phyloP scores from a whole-genome alignment of 2,888 invertebrate genomes.

The Incurvaria masculella region DNA sequence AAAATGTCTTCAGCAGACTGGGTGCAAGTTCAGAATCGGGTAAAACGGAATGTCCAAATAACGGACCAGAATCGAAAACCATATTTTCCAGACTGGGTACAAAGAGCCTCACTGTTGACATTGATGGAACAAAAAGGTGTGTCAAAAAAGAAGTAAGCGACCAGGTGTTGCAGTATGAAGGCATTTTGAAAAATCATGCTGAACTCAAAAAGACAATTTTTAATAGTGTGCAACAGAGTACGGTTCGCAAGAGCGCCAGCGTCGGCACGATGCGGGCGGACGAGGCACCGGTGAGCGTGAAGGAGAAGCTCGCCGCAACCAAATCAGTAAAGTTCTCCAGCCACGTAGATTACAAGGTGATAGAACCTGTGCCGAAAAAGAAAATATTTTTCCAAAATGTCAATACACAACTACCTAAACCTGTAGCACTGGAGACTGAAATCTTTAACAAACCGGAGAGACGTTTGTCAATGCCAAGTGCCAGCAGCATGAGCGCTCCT shows the following conservation, averaged over 20 bases:
- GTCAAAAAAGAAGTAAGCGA: slow-evolving; percentile 25
- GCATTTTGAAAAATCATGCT: slow-evolving; percentile 34
- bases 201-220: slow-evolving; percentile 31
- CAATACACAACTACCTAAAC: not conserved
- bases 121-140: slow-evolving; percentile 6
- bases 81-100: slow-evolving; percentile 40
- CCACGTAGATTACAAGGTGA: slow-evolving; percentile 44
- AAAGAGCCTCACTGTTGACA: slow-evolving; percentile 20
- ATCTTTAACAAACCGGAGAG: slow-evolving; percentile 48
- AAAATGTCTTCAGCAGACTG: slow-evolving; percentile 43
- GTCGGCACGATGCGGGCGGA: slow-evolving; percentile 45
- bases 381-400: not conserved
- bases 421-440: slow-evolving; percentile 10
- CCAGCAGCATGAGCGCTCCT: slow-evolving; percentile 20
- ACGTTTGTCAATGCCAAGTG: slow-evolving; percentile 40
- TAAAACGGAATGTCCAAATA: slow-evolving; percentile 13
- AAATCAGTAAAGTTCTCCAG: slow-evolving; percentile 45
- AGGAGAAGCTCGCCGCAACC: slow-evolving; percentile 35
- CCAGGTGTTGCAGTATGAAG: slow-evolving; percentile 46
- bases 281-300: slow-evolving; percentile 38
- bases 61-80: slow-evolving; percentile 24
- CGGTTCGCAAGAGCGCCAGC: slow-evolving; percentile 30
- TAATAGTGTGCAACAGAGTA: slow-evolving; percentile 33
- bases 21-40: slow-evolving; percentile 28
- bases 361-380: slow-evolving; percentile 21